Evolutionary conservation across 2,888 invertebrate species (phyloP).

Genomic region (Leucozona laternaria): DNA sequence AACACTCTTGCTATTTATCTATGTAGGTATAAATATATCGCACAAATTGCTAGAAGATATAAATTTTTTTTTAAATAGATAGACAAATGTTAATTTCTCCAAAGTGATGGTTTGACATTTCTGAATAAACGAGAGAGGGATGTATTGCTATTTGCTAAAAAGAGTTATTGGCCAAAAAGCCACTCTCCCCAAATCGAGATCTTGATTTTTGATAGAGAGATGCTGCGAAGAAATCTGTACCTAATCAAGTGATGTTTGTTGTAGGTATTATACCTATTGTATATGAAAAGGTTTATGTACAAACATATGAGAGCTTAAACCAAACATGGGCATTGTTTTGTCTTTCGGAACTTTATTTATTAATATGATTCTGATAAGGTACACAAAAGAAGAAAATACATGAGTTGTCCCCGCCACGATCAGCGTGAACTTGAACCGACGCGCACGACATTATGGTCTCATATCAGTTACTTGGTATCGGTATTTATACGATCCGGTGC

Average conservation of each 20-base stretch:
- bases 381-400: slow-evolving; percentile 62
- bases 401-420: slow-evolving; percentile 76
- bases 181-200: too few relatives aligned
- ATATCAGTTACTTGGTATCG: slow-evolving; percentile 59
- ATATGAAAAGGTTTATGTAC: neutral
- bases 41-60: too few relatives aligned
- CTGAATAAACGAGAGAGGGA: too few relatives aligned
- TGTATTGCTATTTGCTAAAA: too few relatives aligned
- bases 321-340: slow-evolving; percentile 70
- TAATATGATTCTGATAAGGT: slow-evolving; percentile 77
- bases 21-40: too few relatives aligned
- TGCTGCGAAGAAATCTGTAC: too few relatives aligned
- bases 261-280: slow-evolving; percentile 19
- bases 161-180: too few relatives aligned
- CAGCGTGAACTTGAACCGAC: slow-evolving; percentile 77
- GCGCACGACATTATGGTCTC: slow-evolving; percentile 73
- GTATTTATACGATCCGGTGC: slow-evolving; percentile 20
- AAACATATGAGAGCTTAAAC: slow-evolving; percentile 11
- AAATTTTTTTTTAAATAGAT: too few relatives aligned
- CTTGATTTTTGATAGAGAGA: too few relatives aligned
- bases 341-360: slow-evolving; percentile 76
- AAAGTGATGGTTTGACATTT: too few relatives aligned
- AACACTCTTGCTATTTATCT: too few relatives aligned
- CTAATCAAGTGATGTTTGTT: neutral
- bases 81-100: too few relatives aligned